Conservation (phyloP, 2,797 vertebrate species). For the Corythornis leucogaster region DNA sequence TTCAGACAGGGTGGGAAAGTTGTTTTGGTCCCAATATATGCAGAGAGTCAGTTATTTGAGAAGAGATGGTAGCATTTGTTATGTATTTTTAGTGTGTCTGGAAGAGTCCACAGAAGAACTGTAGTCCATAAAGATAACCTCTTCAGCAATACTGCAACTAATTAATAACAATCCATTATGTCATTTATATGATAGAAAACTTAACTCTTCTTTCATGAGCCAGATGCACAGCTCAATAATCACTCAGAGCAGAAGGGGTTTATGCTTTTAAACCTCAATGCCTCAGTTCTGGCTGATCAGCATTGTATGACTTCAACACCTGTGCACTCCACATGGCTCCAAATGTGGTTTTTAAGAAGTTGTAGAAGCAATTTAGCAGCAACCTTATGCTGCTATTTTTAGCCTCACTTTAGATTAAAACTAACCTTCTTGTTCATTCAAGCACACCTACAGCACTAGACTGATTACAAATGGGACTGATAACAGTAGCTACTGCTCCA, state of each 20-base stretch:
- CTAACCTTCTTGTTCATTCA: conserved; percentile 9
- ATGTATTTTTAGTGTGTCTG: background rate
- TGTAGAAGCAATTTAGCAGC: conserved; percentile 21
- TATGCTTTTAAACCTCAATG: conserved; percentile 7
- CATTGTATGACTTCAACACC: conserved; percentile 45
- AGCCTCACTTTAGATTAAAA: conserved; percentile 41
- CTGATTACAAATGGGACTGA: conserved; percentile 33
- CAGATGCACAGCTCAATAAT: conserved; percentile 16
- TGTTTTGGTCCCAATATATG: background rate
- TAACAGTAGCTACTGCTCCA: background rate
- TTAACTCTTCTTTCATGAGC: conserved; percentile 17
- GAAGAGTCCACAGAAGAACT: background rate
- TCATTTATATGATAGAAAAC: conserved; percentile 1
- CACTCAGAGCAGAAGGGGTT: background rate
- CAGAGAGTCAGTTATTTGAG: background rate
- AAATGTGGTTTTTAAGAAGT: background rate
- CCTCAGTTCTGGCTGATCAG: conserved; percentile 34
- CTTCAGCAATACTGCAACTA: conserved; percentile 20
- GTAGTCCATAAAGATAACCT: background rate
- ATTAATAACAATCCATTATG: conserved; percentile 43
- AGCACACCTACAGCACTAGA: background rate
- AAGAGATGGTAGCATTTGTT: background rate
- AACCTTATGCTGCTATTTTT: background rate
- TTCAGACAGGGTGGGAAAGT: background rate
- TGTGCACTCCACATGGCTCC: conserved; percentile 7